Base-by-base conservation (phyloP, 2,888 invertebrate genomes). In the Mycalesis mineus region DNA sequence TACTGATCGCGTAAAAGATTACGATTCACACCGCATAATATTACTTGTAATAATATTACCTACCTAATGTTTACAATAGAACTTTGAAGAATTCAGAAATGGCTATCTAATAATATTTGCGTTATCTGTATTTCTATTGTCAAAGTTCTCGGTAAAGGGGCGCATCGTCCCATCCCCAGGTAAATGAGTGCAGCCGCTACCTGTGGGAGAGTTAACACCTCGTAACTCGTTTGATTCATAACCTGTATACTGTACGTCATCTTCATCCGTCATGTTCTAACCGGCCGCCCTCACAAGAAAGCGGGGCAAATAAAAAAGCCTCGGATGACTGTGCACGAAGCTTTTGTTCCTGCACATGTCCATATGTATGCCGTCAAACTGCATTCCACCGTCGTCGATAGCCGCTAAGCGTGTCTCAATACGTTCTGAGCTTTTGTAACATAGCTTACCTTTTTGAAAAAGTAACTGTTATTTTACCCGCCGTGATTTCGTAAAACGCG, bases 361-460 rank as follows among this genome's bases (percentile, higher is more conserved):
- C 74, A 72, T 70, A 72, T 84, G 82, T 83, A 87, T 84, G 88
- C 87, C 84, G 88, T 88, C 89, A 82, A 84, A 84, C 89, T 77
- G 81, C 88, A 89, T 89, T 89, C 88, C 88, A 81, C 74, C 82
- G 77, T 81, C 81, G 82, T 82, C 84, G 83, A 86, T 85, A 83
- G 84, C 79, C 80, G 80, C 84, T 80, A 81, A 83, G 80, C 88
- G 84, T 80, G 80, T 82, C 81, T 82, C 81, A 79, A 84, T 84
- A 75, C 80, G 74, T 75, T 75, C 80, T 72, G 80, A 85, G 81
- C 82, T 87, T 87, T 84, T 83, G 81, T 85, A 84, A 80, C 82
- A 86, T 82, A 84, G 85, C 85, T 86, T 84, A 86, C 88, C 88
- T 87, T 87, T 86, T 85, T 76, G 22, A 81, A 53, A 87, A 87